A percentile compares a stretch with the other conserved stretches of the same genome.
Conservation (phyloP, 2,888 invertebrate genomes). For the Drosophila neonasuta region DNA sequence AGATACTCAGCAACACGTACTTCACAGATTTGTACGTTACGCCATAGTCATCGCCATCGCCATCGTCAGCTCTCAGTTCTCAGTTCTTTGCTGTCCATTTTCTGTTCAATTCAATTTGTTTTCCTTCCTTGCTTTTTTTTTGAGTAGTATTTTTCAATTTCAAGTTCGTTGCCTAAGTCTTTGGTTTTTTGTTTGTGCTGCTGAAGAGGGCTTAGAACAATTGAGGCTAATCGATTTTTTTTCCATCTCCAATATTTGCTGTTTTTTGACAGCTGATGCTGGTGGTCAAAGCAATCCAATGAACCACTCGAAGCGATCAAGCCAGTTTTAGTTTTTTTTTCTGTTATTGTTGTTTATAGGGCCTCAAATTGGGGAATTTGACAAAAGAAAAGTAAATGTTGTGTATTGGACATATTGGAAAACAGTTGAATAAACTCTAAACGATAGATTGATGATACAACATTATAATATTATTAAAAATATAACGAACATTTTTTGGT, state of each 20-base stretch:
- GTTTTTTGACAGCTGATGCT: slow-evolving; percentile 69
- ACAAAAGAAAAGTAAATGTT: slow-evolving; percentile 16
- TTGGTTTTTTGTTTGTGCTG: slow-evolving; percentile 49
- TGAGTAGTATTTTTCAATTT: slow-evolving; percentile 62
- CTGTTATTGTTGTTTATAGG: slow-evolving; percentile 8
- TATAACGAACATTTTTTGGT: slow-evolving; percentile 9
- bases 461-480: slow-evolving; percentile 16
- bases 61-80: slow-evolving; percentile 37
- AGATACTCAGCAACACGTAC: slow-evolving; percentile 67
- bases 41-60: slow-evolving; percentile 66
- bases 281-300: slow-evolving; percentile 60
- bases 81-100: slow-evolving; percentile 51
- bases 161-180: slow-evolving; percentile 72
- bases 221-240: slow-evolving; percentile 73
- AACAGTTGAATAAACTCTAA: slow-evolving; percentile 16
- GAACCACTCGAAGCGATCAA: slow-evolving; percentile 44
- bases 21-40: slow-evolving; percentile 74
- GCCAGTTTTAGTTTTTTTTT: slow-evolving; percentile 15
- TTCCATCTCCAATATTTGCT: slow-evolving; percentile 36
- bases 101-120: slow-evolving; percentile 44
- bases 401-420: not conserved
- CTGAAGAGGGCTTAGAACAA: slow-evolving; percentile 68
- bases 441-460: slow-evolving; percentile 15
- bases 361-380: slow-evolving; percentile 21
- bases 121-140: slow-evolving; percentile 34